phyloP scores from a whole-genome alignment of 2,113 vertebrate genomes.

The Isichthys henryi region DNA sequence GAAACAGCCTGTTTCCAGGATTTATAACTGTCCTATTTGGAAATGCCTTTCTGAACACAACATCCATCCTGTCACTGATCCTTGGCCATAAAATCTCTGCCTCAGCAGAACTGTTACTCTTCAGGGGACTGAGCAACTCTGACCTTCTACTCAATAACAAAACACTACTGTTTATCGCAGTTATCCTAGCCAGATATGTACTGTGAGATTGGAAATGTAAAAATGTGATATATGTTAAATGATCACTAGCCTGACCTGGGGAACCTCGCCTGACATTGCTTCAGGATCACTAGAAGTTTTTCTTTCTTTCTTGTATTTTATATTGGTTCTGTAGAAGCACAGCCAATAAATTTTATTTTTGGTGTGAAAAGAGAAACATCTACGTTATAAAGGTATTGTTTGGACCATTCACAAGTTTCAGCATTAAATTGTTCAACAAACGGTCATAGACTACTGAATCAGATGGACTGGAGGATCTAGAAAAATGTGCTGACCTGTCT shows the following conservation, averaged over 20 bases:
- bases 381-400: not conserved
- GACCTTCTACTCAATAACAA: not conserved
- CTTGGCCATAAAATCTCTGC: not conserved
- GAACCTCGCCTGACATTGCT: not conserved
- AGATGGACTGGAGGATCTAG: not conserved
- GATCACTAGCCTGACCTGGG: not conserved
- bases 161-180: not conserved
- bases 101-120: not conserved
- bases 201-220: not conserved
- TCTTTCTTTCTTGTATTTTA: not conserved
- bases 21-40: not conserved
- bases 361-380: not conserved
- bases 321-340: not conserved
- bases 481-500: not conserved
- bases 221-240: not conserved
- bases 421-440: not conserved
- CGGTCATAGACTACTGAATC: not conserved
- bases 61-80: conserved; percentile 5
- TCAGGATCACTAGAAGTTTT: not conserved
- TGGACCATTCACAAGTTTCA: not conserved
- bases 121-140: not conserved
- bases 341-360: not conserved
- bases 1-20: not conserved
- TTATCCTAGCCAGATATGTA: not conserved
- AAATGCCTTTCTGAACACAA: not conserved